Evolutionary conservation across 2,888 invertebrate species (phyloP), one percentile per base, ranked within the genome.

Genomic region (Resseliella maxima): DNA sequence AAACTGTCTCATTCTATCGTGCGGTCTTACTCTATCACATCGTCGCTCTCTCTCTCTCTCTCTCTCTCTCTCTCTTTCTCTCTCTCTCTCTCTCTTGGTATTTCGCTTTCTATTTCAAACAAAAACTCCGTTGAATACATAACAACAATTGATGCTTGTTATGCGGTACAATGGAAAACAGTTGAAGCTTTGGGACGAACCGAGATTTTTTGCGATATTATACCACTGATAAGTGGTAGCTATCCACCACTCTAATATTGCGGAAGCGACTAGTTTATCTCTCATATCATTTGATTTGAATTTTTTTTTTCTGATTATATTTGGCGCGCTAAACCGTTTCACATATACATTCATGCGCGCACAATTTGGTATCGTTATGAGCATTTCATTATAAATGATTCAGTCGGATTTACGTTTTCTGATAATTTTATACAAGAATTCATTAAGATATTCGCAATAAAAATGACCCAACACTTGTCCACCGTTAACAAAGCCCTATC

Each of bases 91-190:
- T 41, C 41, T 41, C 12, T 41, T 41, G 6, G 12, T 41, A 8
- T 12, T 41, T 5, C 41, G 5, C 41, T 41, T 41, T 8, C 41
- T 41, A 5, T 8, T 41, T 41, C 41, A 41, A 12, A 41, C 41
- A 12, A 41, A 41, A n/a, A n/a, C n/a, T n/a, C n/a, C n/a, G n/a
- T n/a, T n/a, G 18, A 50, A 41, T 12, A 8, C 18, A 59, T 59
- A 59, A 59, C n/a, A 59, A 24, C 59, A 59, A 24, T 59, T 59
- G 24, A 59, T 59, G 59, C 59, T 59, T 59, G 59, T 59, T 59
- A 59, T 59, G 59, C 59, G 24, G 24, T 59, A 59, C 59, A 59
- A 59, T 59, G 12, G 24, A 18, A 12, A 59, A 59, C 59, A 15
- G 59, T 5, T n/a, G 24, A 24, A n/a, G 24, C 24, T 59, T 59